Base-by-base conservation (phyloP, 2,113 vertebrate species). In the Corythaeola cristata region DNA sequence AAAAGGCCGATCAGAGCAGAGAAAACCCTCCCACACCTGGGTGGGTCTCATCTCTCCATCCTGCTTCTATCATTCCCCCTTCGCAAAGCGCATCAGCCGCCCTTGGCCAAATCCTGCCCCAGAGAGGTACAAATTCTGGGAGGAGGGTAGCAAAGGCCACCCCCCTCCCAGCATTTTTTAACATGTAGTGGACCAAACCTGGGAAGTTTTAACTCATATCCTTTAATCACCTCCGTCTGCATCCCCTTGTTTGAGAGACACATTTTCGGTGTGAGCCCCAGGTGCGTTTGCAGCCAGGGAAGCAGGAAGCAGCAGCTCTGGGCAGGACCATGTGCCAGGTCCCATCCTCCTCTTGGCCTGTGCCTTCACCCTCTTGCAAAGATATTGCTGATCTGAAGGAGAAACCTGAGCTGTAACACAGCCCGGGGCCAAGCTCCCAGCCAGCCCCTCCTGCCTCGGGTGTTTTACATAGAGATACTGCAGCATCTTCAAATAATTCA, bases 211-310 rank as follows among this genome's bases (percentile, higher is more conserved):
- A 27, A 17, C 19, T 68, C 5, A 5, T 87, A 37, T 32, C 20
- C 26, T 80, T 80, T 64, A 59, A 30, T 33, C 24, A 39, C 24
- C 21, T 75, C 23, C 6, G 22, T 72, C 75, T 68, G 17, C 85
- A 82, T 33, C 44, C 18, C 15, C 27, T n/a, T 9, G 7, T 14
- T 17, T 37, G 33, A 58, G 62, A 75, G 22, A 23, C 41, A 28
- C 7, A 2, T 45, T 64, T 73, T 47, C 1, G 3, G 4, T 23
- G 33, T 14, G 28, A 88, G 8, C 30, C 26, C 2, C 3, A 33
- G 50, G 13, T 15, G 45, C 3, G 4, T 33, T 66, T 0, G 14
- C 52, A 78, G 81, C 47, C 0, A 0, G 2, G 15, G 26, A 8
- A 68, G 12, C 44, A 41, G 21, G 39, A 33, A 80, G 52, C 64